Evolutionary conservation across 37 sponge, comb jelly and placozoan genomes (phyloP), one percentile per base, ranked within the genome.

Genomic region (Halisarca cf. caerulea): DNA sequence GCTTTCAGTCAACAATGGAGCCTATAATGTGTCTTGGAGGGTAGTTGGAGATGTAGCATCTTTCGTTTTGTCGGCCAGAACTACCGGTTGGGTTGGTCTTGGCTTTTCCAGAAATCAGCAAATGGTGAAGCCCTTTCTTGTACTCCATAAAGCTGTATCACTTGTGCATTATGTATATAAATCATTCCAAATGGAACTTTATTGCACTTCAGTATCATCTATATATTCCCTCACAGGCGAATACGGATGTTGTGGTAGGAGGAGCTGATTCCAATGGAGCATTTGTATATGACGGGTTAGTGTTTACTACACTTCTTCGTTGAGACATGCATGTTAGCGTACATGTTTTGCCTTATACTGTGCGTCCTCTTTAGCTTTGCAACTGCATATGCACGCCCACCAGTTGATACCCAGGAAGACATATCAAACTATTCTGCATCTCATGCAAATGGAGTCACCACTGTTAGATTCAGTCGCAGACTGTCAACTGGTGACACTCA

Each of bases 21-120:
- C 69, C 34, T 68, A 68, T 34, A 68, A 30, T 68, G 69, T 6
- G 1, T 34, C 35, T 27, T 68, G 69, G 69, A 68, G 33, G 3
- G 69, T 68, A 34, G 69, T 34, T 8, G 69, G 69, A 4, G 69
- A 68, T 68, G 69, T 7, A 7, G 35, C 30, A 34, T 34, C 35
- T 1, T 68, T 68, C 69, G 30, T 34, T 34, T 28, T 30, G 35
- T 8, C 69, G 15, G 69, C 69, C 32, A 28, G 35, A 34, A 68
- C 69, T 17, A 68, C 69, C 17, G 69, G 69, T 34, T 68, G 69
- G 69, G 69, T 68, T 28, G 69, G 69, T 34, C n/a, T 68, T 68
- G 69, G 69, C 4, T 68, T 68, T 34, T 68, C 69, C n/a, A 7
- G 3, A 34, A 34, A 68, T 34, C 69, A 30, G 69, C 1, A 6